Evolutionary conservation across 2,888 invertebrate species (phyloP).

Genomic region (Patella pellucida): DNA sequence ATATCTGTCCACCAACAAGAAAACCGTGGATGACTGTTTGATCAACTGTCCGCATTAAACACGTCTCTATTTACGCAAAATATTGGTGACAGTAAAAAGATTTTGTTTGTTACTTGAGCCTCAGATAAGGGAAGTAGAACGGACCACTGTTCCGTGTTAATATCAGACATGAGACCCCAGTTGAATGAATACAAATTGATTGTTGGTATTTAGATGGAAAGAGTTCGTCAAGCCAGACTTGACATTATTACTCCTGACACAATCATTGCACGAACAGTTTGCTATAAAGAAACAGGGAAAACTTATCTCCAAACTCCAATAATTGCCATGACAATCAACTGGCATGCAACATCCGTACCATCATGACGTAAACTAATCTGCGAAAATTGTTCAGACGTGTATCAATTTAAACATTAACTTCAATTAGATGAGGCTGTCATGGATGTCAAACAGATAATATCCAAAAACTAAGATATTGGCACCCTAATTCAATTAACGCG

Average conservation of each 20-base stretch:
- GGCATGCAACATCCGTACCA: neutral
- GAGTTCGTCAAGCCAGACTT: neutral
- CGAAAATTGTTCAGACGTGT: neutral
- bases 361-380: neutral
- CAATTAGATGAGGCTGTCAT: neutral
- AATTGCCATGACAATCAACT: constrained; percentile 7
- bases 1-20: neutral
- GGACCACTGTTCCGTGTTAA: too few species aligned
- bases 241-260: neutral
- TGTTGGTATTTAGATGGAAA: constrained; percentile 1
- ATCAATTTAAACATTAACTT: constrained; percentile 11
- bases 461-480: too few species aligned
- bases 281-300: neutral
- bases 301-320: neutral
- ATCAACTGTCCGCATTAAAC: constrained; percentile 3
- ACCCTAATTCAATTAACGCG: too few species aligned
- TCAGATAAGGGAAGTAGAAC: too few species aligned
- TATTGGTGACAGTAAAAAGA: constrained; percentile 3
- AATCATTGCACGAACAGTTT: constrained; percentile 3
- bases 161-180: too few species aligned
- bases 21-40: neutral
- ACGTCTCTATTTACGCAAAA: neutral
- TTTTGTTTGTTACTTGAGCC: neutral
- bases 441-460: too few species aligned
- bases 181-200: constrained; percentile 1